Conservation (phyloP, 2,797 vertebrate genomes). For the Acestrorhynchus altus region DNA sequence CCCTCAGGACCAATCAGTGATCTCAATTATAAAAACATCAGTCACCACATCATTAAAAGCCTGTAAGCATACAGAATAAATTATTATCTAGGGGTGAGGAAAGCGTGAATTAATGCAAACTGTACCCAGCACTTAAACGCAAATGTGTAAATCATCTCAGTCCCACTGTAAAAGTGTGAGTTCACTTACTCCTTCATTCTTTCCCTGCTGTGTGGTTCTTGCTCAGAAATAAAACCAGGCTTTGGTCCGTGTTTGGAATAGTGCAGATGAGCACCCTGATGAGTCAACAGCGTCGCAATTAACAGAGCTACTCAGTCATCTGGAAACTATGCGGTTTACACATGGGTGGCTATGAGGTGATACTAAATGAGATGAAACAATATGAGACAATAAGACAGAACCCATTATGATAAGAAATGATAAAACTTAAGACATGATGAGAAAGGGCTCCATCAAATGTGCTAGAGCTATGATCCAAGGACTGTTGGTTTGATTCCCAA, state of each 20-base stretch:
- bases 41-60: constrained; percentile 36
- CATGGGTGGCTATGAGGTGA: background rate
- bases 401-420: background rate
- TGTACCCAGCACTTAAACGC: constrained; percentile 33
- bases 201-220: background rate
- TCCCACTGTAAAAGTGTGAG: constrained; percentile 45
- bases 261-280: constrained; percentile 39
- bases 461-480: too few relatives aligned
- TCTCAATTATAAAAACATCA: constrained; percentile 43
- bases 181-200: background rate
- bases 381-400: background rate
- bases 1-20: constrained; percentile 43
- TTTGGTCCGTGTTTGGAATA: constrained; percentile 10
- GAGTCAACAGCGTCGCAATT: constrained; percentile 41
- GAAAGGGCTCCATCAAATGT: too few relatives aligned
- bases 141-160: constrained; percentile 35
- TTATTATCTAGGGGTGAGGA: constrained; percentile 36
- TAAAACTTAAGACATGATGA: background rate
- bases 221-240: constrained; percentile 6
- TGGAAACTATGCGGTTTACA: constrained; percentile 22
- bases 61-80: constrained; percentile 21
- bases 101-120: constrained; percentile 37
- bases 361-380: background rate
- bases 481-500: too few relatives aligned
- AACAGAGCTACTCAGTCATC: constrained; percentile 35